Percentiles rank a stretch among this genome's conserved stretches.
Evolutionary conservation across 2,888 invertebrate species (phyloP).

Genomic region (Leptogaster cylindrica): DNA sequence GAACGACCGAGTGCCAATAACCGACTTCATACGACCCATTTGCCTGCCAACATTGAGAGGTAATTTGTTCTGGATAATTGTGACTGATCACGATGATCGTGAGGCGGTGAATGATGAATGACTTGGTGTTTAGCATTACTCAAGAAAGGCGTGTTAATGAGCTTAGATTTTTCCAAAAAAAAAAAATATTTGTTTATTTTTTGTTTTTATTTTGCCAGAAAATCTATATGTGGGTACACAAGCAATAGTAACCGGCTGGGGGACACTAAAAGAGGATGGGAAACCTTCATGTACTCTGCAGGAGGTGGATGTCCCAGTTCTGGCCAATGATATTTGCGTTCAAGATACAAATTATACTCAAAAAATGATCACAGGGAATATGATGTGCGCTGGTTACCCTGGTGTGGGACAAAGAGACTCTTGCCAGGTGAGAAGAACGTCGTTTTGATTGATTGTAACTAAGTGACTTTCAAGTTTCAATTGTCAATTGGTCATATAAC

Average conservation of each 20-base stretch:
- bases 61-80: constrained; percentile 55
- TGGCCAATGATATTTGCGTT: constrained; percentile 72
- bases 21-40: constrained; percentile 79
- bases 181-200: constrained; percentile 4
- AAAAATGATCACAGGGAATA: constrained; percentile 86
- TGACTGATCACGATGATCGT: constrained; percentile 15
- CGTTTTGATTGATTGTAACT: no score
- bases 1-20: constrained; percentile 80
- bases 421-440: constrained; percentile 73
- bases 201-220: constrained; percentile 61
- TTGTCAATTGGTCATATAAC: no score
- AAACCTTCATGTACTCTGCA: constrained; percentile 83
- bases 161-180: no score
- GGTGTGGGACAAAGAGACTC: constrained; percentile 77
- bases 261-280: constrained; percentile 83
- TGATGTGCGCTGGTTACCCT: constrained; percentile 84
- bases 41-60: constrained; percentile 76
- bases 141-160: background rate
- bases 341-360: constrained; percentile 78
- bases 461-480: no score
- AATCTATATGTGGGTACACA: constrained; percentile 74
- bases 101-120: constrained; percentile 5
- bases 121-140: background rate
- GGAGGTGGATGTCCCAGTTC: constrained; percentile 77
- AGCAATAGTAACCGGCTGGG: constrained; percentile 86